Evolutionary conservation across 2,888 invertebrate species (phyloP).

Genomic region (Conomelus anceps): DNA sequence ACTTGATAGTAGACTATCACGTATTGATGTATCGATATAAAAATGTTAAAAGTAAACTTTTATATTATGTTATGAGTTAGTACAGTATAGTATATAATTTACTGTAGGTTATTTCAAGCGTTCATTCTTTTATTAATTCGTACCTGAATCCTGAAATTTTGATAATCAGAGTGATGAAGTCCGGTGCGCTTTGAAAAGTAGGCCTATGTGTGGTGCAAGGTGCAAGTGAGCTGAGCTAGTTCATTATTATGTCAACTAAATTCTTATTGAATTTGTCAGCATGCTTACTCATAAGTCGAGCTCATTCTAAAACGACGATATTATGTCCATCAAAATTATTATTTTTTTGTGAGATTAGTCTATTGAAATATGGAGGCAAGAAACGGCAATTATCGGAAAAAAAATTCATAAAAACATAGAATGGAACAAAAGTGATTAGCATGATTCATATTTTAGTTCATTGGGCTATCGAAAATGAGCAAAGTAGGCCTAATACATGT

Average conservation of each 20-base stretch:
- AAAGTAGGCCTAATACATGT: too few species aligned
- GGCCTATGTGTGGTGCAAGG: background rate
- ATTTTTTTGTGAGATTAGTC: background rate
- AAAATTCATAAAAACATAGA: too few species aligned
- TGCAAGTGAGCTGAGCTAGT: background rate
- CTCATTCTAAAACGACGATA: background rate
- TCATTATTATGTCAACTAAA: background rate
- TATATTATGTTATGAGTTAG: too few species aligned
- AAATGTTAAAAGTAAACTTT: too few species aligned
- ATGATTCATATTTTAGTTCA: too few species aligned
- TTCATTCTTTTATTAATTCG: background rate
- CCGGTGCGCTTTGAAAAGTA: background rate
- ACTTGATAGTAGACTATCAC: too few species aligned
- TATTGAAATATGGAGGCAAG: background rate
- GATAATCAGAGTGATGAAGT: background rate
- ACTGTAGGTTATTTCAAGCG: too few species aligned
- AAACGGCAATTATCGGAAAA: too few species aligned
- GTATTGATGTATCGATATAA: too few species aligned
- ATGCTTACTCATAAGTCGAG: background rate
- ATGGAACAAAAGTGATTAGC: too few species aligned
- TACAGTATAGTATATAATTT: too few species aligned
- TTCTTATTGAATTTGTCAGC: background rate
- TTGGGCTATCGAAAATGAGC: too few species aligned
- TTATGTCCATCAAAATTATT: background rate
- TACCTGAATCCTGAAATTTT: background rate